phyloP scores from a whole-genome alignment of 2,797 vertebrate species.

The Ispidina lecontei region DNA sequence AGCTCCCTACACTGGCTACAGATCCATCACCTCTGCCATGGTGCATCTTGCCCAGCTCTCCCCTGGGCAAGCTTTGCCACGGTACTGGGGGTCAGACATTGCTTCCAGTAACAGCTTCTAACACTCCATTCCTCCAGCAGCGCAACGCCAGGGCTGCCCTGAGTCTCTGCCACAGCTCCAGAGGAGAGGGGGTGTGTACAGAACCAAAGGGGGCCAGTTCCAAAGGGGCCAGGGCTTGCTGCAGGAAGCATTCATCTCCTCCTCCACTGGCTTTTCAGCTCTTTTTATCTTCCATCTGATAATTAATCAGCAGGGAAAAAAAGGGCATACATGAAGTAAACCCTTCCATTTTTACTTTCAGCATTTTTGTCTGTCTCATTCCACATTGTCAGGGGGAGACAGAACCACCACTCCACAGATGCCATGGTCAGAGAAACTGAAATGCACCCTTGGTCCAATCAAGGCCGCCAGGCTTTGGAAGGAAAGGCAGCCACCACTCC shows the following conservation, averaged over 20 bases:
- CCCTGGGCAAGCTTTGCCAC: fast-evolving
- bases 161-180: not conserved
- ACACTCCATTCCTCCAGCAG: fast-evolving
- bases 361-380: not conserved
- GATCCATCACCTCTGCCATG: fast-evolving
- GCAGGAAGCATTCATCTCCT: not conserved
- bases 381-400: not conserved
- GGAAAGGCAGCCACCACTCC: not conserved
- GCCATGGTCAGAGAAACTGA: slow-evolving; percentile 65
- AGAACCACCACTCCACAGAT: not conserved
- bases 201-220: not conserved
- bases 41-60: fast-evolving
- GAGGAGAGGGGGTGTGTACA: fast-evolving
- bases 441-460: not conserved
- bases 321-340: not conserved
- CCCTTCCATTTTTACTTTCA: not conserved
- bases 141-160: not conserved
- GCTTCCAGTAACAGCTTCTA: not conserved
- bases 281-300: not conserved
- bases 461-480: not conserved
- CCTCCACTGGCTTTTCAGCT: not conserved
- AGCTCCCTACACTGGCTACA: not conserved
- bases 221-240: not conserved
- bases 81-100: fast-evolving
- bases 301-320: not conserved